Evolutionary conservation across 2,888 invertebrate genomes (phyloP).

Genomic region (Amphipyra berbera): DNA sequence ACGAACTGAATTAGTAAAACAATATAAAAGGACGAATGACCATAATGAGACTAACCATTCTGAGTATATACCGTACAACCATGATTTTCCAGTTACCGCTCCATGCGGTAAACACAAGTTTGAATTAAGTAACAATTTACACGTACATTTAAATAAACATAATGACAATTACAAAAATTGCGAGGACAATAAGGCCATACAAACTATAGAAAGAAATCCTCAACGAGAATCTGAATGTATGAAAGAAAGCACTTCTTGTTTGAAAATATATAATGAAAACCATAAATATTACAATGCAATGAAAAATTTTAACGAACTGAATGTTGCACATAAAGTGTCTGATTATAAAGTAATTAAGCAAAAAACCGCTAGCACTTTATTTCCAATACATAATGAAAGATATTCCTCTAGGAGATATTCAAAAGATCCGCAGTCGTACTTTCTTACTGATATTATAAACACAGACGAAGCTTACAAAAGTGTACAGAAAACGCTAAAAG

Average conservation of each 20-base stretch:
- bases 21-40: neutral
- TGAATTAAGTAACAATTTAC: slow-evolving; percentile 5
- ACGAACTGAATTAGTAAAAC: slow-evolving; percentile 4
- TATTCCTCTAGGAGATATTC: neutral
- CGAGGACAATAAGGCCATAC: neutral
- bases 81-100: neutral
- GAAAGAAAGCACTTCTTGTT: slow-evolving; percentile 5
- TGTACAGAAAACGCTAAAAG: slow-evolving; percentile 62
- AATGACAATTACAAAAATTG: neutral
- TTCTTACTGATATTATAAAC: slow-evolving; percentile 5
- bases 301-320: slow-evolving; percentile 11
- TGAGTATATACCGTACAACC: neutral
- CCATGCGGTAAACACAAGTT: neutral
- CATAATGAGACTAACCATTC: neutral
- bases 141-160: neutral
- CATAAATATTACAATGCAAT: slow-evolving; percentile 3
- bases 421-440: slow-evolving; percentile 4
- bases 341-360: slow-evolving; percentile 8
- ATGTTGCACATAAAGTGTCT: slow-evolving; percentile 6
- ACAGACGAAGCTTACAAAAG: slow-evolving; percentile 59
- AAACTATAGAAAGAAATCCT: slow-evolving; percentile 3
- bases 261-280: slow-evolving; percentile 6
- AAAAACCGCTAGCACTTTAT: neutral
- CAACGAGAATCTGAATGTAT: neutral
- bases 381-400: slow-evolving; percentile 8